Conservation (phyloP, 2,888 invertebrate genomes). For the Aleiodes testaceus region DNA sequence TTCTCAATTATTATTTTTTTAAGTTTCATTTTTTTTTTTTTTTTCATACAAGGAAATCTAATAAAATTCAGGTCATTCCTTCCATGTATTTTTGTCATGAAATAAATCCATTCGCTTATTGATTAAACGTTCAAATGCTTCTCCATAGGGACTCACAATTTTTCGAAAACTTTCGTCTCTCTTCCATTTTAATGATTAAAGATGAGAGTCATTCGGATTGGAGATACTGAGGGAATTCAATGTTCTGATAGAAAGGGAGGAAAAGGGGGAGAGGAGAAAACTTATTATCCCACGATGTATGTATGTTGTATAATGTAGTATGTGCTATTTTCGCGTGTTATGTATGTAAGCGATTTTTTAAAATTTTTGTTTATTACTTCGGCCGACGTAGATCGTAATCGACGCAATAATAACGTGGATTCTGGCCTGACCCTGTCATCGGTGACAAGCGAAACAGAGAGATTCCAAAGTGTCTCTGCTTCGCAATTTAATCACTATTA, state of each 20-base stretch:
- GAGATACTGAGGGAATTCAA: neutral
- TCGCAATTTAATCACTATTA: slow-evolving; percentile 27
- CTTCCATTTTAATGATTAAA: slow-evolving; percentile 5
- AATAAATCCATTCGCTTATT: slow-evolving; percentile 18
- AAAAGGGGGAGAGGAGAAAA: neutral
- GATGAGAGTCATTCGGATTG: neutral
- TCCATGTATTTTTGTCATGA: neutral
- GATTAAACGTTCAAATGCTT: slow-evolving; percentile 20
- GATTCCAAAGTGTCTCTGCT: slow-evolving; percentile 30
- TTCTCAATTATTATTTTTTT: neutral
- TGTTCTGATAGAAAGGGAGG: neutral
- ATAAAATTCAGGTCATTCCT: neutral
- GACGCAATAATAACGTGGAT: slow-evolving; percentile 42
- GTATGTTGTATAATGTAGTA: slow-evolving; percentile 16
- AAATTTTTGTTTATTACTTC: slow-evolving; percentile 22
- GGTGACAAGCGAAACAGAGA: slow-evolving; percentile 47
- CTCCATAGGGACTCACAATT: slow-evolving; percentile 5
- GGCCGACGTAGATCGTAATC: slow-evolving; percentile 44
- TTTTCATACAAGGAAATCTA: neutral
- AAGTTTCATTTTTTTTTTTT: neutral
- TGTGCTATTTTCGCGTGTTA: slow-evolving; percentile 26
- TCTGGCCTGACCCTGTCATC: slow-evolving; percentile 53
- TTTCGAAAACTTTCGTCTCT: neutral
- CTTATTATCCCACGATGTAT: neutral
- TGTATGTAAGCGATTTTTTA: slow-evolving; percentile 20